These are phyloP conservation scores for Melitaea cinxia DNA, from an alignment of 1,140 invertebrate species.

Conservation along the genomic window DNA sequence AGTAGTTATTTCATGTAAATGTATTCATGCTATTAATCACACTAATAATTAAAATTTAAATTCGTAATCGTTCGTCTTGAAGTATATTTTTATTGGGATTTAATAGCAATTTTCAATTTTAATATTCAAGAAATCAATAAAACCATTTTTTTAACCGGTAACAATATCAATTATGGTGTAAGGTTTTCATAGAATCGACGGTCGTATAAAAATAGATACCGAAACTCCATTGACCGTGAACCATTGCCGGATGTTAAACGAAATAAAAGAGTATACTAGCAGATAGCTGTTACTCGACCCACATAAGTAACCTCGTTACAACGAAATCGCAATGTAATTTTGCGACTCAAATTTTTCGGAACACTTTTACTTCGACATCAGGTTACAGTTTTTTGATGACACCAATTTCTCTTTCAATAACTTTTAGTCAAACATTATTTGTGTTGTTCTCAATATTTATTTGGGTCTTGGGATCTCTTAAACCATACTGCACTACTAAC, in stretches of 20 bases:
- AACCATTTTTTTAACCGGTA: background rate
- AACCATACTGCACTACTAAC: background rate
- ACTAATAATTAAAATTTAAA: constrained; percentile 13
- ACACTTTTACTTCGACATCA: constrained; percentile 79
- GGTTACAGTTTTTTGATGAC: constrained; percentile 69
- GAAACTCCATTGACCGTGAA: constrained; percentile 62
- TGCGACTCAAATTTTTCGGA: constrained; percentile 78
- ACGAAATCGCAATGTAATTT: constrained; percentile 81
- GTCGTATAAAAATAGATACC: constrained; percentile 27
- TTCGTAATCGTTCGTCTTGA: background rate
- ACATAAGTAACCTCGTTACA: constrained; percentile 74
- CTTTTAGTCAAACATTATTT: constrained; percentile 20
- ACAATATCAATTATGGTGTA: background rate
- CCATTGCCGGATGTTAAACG: constrained; percentile 51
- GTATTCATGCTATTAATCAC: constrained; percentile 14
- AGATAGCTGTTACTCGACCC: constrained; percentile 78
- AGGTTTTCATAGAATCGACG: constrained; percentile 2
- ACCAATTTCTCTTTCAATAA: constrained; percentile 80
- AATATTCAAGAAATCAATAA: background rate
- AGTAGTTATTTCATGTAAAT: constrained; percentile 25
- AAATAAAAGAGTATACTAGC: constrained; percentile 67
- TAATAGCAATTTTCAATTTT: background rate
- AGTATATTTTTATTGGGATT: background rate
- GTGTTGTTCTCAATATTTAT: constrained; percentile 14
- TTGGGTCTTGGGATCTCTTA: background rate